A percentile compares a stretch with the other conserved stretches of the same genome.
phyloP scores from a whole-genome alignment of 2,888 invertebrate species.

The Apodemia mormo region DNA sequence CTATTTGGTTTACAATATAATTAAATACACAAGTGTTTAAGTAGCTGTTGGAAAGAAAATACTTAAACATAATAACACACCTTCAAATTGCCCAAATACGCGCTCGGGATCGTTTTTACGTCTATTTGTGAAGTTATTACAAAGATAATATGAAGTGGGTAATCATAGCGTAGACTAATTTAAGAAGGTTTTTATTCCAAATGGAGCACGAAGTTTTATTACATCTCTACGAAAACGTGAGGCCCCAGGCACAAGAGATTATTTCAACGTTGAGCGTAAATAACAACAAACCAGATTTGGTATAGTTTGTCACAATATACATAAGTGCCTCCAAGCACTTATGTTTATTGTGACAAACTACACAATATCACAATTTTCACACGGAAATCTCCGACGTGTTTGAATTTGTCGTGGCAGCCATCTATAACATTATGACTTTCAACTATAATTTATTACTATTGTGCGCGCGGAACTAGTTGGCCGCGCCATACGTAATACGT shows the following conservation, averaged over 20 bases:
- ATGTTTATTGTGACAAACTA: background rate
- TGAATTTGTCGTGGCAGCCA: background rate
- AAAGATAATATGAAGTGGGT: background rate
- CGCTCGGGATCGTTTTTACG: too few relatives aligned
- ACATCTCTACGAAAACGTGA: conserved; percentile 2
- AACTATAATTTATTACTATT: too few relatives aligned
- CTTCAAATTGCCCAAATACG: too few relatives aligned
- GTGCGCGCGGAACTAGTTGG: too few relatives aligned
- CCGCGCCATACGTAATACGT: too few relatives aligned
- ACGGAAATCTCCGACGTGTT: background rate
- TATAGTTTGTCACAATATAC: background rate
- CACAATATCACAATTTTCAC: conserved; percentile 1
- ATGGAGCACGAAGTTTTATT: conserved; percentile 8
- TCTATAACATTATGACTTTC: background rate
- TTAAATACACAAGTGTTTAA: too few relatives aligned
- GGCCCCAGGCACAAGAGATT: background rate
- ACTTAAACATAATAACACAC: too few relatives aligned
- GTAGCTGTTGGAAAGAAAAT: background rate
- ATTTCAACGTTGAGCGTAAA: background rate
- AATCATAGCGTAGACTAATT: background rate
- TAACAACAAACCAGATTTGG: conserved; percentile 11
- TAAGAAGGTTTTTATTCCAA: conserved; percentile 6
- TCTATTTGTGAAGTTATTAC: background rate
- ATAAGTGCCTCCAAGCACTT: background rate
- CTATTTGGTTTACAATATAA: too few relatives aligned